Conservation (phyloP, 2,113 vertebrate genomes). For the Mus spicilegus region DNA sequence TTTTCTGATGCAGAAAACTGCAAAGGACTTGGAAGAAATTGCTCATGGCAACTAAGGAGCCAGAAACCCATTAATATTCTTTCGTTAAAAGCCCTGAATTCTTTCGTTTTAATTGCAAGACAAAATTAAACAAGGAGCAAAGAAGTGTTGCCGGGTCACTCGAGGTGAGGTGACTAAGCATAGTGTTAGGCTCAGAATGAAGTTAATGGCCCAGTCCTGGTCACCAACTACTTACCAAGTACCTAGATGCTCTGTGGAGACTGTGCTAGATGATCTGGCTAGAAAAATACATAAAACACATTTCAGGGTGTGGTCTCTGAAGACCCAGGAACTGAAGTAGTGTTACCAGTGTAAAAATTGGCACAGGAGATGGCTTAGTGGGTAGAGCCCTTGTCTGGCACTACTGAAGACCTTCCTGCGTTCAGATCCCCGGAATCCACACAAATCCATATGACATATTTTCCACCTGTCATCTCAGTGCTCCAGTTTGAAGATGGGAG, state of each 20-base stretch:
- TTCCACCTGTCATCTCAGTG: not conserved
- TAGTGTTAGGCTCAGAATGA: not conserved
- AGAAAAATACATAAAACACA: not conserved
- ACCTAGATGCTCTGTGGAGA: not conserved
- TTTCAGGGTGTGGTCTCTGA: not conserved
- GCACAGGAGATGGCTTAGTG: not conserved
- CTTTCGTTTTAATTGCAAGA: conserved; percentile 17
- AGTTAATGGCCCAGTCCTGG: not conserved
- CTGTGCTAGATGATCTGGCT: not conserved
- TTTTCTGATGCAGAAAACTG: conserved; percentile 60
- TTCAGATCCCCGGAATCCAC: not conserved
- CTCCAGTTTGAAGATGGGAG: not conserved
- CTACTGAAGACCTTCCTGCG: too few species aligned
- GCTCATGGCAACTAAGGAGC: conserved; percentile 32
- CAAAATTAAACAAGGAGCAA: conserved; percentile 30
- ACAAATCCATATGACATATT: not conserved
- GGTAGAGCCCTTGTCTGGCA: not conserved
- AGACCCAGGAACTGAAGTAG: not conserved
- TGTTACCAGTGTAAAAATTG: not conserved
- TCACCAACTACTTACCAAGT: not conserved
- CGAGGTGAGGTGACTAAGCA: conserved; percentile 1
- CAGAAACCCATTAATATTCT: conserved; percentile 9
- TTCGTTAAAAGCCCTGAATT: conserved; percentile 24
- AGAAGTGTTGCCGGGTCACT: conserved; percentile 1
- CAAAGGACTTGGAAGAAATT: conserved; percentile 50